Evolutionary conservation across 2,797 vertebrate genomes (phyloP).

Genomic region (Channallabes apus): DNA sequence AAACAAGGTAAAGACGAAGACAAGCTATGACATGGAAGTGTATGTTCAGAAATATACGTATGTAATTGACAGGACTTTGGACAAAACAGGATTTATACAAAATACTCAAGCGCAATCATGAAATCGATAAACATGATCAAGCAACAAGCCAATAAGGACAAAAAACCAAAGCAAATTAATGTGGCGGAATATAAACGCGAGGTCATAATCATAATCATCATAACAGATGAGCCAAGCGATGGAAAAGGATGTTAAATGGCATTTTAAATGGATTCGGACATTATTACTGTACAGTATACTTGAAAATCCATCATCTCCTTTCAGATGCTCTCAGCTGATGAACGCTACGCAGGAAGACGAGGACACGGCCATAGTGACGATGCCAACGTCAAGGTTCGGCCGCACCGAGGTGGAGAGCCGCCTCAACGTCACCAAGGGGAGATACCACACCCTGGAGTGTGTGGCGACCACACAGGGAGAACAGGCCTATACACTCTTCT

Average conservation of each 20-base stretch:
- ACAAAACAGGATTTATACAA: background rate
- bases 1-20: background rate
- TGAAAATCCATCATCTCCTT: background rate
- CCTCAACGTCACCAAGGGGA: constrained; percentile 82
- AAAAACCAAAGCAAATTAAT: background rate
- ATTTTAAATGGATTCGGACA: background rate
- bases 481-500: constrained; percentile 83
- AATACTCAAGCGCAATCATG: background rate
- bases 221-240: background rate
- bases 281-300: background rate
- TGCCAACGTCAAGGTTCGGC: constrained; percentile 75
- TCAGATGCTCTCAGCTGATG: constrained; percentile 83
- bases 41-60: background rate
- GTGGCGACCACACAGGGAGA: constrained; percentile 84
- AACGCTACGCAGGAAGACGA: constrained; percentile 77
- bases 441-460: constrained; percentile 85
- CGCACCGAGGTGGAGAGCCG: constrained; percentile 86
- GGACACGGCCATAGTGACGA: constrained; percentile 75
- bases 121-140: background rate
- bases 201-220: no score
- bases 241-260: background rate
- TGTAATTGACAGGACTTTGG: background rate
- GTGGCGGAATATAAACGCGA: no score
- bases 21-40: background rate
- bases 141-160: background rate